phyloP scores from a whole-genome alignment of 2,888 invertebrate genomes.

The Ephialtes manifestator region DNA sequence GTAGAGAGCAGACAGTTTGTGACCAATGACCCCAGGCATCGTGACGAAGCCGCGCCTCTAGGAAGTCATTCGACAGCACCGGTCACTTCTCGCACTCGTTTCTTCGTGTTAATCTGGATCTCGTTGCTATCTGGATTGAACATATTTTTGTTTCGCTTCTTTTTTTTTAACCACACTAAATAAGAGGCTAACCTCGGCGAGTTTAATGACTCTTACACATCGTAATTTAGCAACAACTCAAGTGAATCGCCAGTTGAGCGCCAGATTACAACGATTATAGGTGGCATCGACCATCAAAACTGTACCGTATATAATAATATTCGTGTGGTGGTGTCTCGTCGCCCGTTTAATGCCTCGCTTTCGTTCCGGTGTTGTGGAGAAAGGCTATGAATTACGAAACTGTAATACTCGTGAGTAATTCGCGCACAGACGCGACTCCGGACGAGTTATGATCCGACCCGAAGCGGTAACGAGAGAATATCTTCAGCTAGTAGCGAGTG shows the following conservation, averaged over 20 bases:
- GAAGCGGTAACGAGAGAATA: constrained; percentile 23
- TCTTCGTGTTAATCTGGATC: constrained; percentile 61
- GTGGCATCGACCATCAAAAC: constrained; percentile 48
- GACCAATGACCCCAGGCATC: constrained; percentile 84
- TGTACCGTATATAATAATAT: constrained; percentile 21
- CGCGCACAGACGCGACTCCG: not conserved
- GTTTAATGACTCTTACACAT: constrained; percentile 64
- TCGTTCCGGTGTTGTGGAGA: constrained; percentile 64
- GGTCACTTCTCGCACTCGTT: constrained; percentile 63
- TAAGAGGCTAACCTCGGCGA: constrained; percentile 17
- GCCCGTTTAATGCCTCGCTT: constrained; percentile 46
- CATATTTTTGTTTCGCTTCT: not conserved
- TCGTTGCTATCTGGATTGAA: constrained; percentile 56
- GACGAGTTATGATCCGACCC: constrained; percentile 20
- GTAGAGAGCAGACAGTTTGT: constrained; percentile 70
- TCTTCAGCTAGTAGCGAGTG: constrained; percentile 6
- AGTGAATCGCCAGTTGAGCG: constrained; percentile 28
- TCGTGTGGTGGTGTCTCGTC: constrained; percentile 26
- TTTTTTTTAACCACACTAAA: not conserved
- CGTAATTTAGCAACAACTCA: constrained; percentile 57
- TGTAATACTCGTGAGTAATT: not conserved
- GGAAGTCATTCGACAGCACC: constrained; percentile 82
- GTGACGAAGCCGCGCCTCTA: constrained; percentile 84
- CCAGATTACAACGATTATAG: constrained; percentile 58
- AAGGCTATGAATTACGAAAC: constrained; percentile 64